Percentiles rank a stretch among this genome's conserved stretches.
These are phyloP conservation scores for Cephalopholis sonnerati DNA, from an alignment of 2,113 vertebrate species.

Conservation along the genomic window DNA sequence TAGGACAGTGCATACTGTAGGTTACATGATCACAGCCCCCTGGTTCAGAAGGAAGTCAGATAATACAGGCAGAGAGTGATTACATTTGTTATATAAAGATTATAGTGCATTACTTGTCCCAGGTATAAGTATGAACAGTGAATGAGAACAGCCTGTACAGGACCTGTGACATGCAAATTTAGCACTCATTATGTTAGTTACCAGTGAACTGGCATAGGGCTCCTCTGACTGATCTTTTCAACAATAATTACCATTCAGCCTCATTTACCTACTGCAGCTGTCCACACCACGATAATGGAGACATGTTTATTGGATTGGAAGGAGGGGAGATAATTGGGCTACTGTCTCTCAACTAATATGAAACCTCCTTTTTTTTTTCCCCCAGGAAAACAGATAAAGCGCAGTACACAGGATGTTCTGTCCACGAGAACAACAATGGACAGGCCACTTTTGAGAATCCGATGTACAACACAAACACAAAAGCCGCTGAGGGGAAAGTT, in stretches of 20 bases:
- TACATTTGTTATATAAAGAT: no score
- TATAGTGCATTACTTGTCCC: no score
- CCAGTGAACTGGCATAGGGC: slow-evolving; percentile 24
- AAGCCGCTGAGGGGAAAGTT: slow-evolving; percentile 96
- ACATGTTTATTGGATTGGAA: slow-evolving; percentile 60
- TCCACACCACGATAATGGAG: slow-evolving; percentile 54
- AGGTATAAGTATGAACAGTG: no score
- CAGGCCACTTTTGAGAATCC: slow-evolving; percentile 99
- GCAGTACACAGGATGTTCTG: slow-evolving; percentile 97
- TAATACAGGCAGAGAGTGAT: no score
- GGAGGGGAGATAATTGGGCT: slow-evolving; percentile 56
- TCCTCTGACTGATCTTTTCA: slow-evolving; percentile 59
- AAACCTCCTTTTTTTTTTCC: slow-evolving; percentile 26
- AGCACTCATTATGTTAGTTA: slow-evolving; percentile 55
- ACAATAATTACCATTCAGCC: slow-evolving; percentile 61
- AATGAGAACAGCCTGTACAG: neutral
- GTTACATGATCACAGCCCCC: no score
- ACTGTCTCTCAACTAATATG: slow-evolving; percentile 54
- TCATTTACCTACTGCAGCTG: slow-evolving; percentile 67
- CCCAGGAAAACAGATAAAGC: slow-evolving; percentile 98
- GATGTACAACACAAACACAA: slow-evolving; percentile 98
- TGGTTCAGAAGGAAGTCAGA: no score
- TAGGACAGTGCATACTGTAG: no score
- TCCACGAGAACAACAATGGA: slow-evolving; percentile 99
- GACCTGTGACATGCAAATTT: slow-evolving; percentile 44